A percentile compares a stretch with the other conserved stretches of the same genome.
Conservation (phyloP, 2,888 invertebrate species). For the Zonitis immaculata region DNA sequence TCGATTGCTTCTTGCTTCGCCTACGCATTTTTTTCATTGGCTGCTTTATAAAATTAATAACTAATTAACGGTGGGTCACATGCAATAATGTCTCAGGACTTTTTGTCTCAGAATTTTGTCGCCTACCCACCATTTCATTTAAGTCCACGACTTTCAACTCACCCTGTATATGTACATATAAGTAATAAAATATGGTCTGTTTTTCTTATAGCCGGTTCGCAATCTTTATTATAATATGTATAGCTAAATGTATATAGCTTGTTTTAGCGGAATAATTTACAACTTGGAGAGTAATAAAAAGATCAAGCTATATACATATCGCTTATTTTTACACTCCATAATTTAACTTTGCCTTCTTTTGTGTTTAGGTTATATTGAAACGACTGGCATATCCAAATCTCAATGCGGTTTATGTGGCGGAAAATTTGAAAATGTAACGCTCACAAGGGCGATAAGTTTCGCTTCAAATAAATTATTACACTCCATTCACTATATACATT, state of each 20-base stretch:
- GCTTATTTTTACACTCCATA: constrained; percentile 47
- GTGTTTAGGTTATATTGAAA: constrained; percentile 22
- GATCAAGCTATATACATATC: constrained; percentile 46
- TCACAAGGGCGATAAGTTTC: constrained; percentile 32
- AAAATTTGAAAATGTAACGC: constrained; percentile 43
- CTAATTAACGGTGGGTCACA: too few species aligned
- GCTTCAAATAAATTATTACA: constrained; percentile 36
- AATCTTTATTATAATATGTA: not conserved
- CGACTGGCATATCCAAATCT: constrained; percentile 39
- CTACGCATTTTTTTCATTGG: too few species aligned
- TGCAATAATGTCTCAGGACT: too few species aligned
- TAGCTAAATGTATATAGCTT: constrained; percentile 15
- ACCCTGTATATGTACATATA: too few species aligned
- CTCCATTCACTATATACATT: constrained; percentile 9
- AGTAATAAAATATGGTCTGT: constrained; percentile 3
- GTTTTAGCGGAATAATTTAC: constrained; percentile 41
- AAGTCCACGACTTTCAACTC: too few species aligned
- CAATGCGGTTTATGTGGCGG: constrained; percentile 44
- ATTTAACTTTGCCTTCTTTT: constrained; percentile 40
- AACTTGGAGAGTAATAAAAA: constrained; percentile 40
- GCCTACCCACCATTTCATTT: too few species aligned
- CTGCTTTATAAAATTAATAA: too few species aligned
- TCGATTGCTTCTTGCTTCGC: too few species aligned
- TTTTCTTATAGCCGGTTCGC: constrained; percentile 8
- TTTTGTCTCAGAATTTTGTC: too few species aligned